A percentile compares a stretch with the other conserved stretches of the same genome.
Evolutionary conservation across 2,797 vertebrate genomes (phyloP).

Genomic region (Hypotaenidia okinawae): DNA sequence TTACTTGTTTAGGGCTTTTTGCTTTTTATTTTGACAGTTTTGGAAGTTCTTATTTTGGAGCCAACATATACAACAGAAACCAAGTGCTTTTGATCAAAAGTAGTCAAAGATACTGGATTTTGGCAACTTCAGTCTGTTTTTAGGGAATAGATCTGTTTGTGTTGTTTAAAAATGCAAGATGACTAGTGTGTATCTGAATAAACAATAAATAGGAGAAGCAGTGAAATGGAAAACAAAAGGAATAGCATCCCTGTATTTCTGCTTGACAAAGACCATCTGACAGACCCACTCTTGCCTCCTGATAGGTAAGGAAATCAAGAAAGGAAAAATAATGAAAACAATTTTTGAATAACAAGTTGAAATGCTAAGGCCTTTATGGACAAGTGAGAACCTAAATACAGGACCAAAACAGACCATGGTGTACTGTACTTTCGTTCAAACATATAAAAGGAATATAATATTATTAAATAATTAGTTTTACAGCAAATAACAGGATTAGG

Average conservation of each 20-base stretch:
- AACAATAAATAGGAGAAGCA: background rate
- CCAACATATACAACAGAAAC: background rate
- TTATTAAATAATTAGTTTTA: background rate
- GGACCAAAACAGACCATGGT: background rate
- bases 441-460: background rate
- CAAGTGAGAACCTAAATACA: background rate
- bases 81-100: conserved; percentile 10
- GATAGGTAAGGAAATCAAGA: background rate
- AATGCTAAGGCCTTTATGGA: background rate
- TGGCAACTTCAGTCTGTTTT: background rate
- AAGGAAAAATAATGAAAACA: background rate
- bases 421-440: background rate
- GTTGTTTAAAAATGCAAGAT: background rate
- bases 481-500: background rate
- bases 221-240: background rate
- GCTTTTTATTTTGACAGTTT: background rate
- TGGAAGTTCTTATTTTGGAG: background rate
- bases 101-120: background rate
- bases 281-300: background rate
- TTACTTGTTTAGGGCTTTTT: background rate
- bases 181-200: background rate
- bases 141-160: background rate
- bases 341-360: background rate
- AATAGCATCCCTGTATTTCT: background rate
- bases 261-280: background rate